Evolutionary conservation across 2,113 vertebrate species (phyloP).

Genomic region (Paralichthys olivaceus): DNA sequence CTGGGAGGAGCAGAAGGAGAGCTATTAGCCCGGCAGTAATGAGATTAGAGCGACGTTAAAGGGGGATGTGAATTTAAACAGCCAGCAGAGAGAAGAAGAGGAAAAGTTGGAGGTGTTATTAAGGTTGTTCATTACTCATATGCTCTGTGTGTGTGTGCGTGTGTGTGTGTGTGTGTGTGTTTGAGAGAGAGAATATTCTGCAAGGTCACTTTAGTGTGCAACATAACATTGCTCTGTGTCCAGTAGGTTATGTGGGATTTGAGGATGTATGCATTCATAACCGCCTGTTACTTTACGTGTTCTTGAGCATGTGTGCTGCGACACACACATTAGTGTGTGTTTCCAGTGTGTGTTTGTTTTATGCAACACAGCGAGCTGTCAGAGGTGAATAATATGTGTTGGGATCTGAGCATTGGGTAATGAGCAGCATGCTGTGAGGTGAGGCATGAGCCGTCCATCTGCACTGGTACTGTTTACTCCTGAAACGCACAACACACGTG

Average conservation of each 20-base stretch:
- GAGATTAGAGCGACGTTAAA: conserved; percentile 89
- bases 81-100: conserved; percentile 79
- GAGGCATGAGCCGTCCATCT: conserved; percentile 71
- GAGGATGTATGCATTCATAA: conserved; percentile 13
- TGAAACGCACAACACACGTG: conserved; percentile 29
- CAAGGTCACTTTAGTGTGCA: conserved; percentile 61
- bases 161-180: conserved; percentile 35
- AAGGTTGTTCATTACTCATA: conserved; percentile 84
- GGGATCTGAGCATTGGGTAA: conserved; percentile 84
- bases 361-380: conserved; percentile 77
- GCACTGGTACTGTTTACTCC: conserved; percentile 38
- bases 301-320: conserved; percentile 29
- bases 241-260: conserved; percentile 3
- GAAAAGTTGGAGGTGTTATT: conserved; percentile 86
- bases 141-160: conserved; percentile 40
- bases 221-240: background rate
- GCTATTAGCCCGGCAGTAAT: conserved; percentile 85
- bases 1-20: conserved; percentile 93
- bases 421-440: conserved; percentile 80
- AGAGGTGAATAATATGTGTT: conserved; percentile 82
- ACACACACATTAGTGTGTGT: background rate
- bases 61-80: conserved; percentile 85
- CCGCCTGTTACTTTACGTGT: conserved; percentile 21
- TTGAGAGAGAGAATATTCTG: conserved; percentile 18
- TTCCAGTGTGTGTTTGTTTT: conserved; percentile 65